These are phyloP conservation scores for Nyctibius grandis DNA, from an alignment of 2,797 vertebrate genomes.

Conservation along the genomic window DNA sequence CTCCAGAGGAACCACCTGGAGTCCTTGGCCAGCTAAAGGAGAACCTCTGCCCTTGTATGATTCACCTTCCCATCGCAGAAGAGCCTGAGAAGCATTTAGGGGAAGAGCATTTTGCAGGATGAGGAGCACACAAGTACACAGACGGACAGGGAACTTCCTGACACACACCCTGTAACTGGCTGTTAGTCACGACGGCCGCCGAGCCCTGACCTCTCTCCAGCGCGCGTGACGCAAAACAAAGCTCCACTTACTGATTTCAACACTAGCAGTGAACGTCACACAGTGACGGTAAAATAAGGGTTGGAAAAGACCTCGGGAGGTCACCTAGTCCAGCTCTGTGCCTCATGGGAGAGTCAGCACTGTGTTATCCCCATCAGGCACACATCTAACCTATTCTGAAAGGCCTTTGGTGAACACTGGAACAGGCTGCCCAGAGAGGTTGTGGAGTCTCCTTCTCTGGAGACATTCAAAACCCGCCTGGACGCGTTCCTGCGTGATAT, in stretches of 20 bases:
- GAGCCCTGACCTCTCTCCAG: slow-evolving; percentile 13
- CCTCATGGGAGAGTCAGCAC: background rate
- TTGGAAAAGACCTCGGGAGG: background rate
- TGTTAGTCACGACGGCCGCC: background rate
- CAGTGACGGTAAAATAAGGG: background rate
- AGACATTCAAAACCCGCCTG: too few species aligned
- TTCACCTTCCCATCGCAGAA: background rate
- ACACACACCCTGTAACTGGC: background rate
- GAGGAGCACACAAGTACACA: background rate
- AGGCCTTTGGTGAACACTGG: background rate
- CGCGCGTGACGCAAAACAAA: background rate
- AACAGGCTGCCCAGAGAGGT: too few species aligned
- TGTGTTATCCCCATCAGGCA: background rate
- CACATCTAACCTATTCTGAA: background rate
- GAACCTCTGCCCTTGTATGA: background rate
- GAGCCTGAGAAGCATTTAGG: background rate
- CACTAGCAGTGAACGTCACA: background rate
- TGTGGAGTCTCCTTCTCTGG: too few species aligned
- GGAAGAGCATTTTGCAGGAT: background rate
- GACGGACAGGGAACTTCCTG: slow-evolving; percentile 12
- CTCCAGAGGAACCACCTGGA: slow-evolving; percentile 43
- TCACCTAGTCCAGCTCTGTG: background rate
- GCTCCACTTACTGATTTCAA: background rate
- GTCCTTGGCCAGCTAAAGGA: background rate
- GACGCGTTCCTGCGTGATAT: too few species aligned